phyloP scores from a whole-genome alignment of 2,888 invertebrate genomes.

The Orchesellides sinensis region DNA sequence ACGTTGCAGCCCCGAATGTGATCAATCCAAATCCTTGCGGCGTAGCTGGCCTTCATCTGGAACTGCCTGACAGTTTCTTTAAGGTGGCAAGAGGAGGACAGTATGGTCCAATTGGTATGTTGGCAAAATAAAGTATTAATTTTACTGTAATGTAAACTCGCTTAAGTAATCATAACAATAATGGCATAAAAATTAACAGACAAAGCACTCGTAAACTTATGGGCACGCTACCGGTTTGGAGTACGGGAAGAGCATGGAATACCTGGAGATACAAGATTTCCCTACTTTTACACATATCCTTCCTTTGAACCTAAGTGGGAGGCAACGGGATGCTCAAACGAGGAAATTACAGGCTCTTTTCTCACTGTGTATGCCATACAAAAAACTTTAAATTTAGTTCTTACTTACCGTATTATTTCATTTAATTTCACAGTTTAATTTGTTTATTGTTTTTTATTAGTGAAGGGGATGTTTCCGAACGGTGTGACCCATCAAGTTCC shows the following conservation, averaged over 20 bases:
- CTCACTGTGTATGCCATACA: slow-evolving; percentile 22
- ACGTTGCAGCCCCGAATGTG: slow-evolving; percentile 56
- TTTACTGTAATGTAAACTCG: too few species aligned
- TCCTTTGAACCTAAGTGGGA: slow-evolving; percentile 45
- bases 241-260: slow-evolving; percentile 72
- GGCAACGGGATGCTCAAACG: slow-evolving; percentile 62
- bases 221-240: slow-evolving; percentile 70
- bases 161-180: too few species aligned
- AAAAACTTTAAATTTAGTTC: too few species aligned
- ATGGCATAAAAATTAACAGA: slow-evolving; percentile 45
- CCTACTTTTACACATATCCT: slow-evolving; percentile 65
- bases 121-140: too few species aligned
- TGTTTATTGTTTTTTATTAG: slow-evolving; percentile 9
- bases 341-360: slow-evolving; percentile 18
- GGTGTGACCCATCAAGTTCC: slow-evolving; percentile 14
- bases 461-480: slow-evolving; percentile 43
- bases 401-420: background rate
- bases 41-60: slow-evolving; percentile 65
- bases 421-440: too few species aligned
- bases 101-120: slow-evolving; percentile 43
- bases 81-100: slow-evolving; percentile 11
- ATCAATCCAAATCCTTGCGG: slow-evolving; percentile 72
- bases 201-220: slow-evolving; percentile 63
- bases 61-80: slow-evolving; percentile 68
- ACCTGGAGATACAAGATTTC: slow-evolving; percentile 65